These are phyloP conservation scores for Diaperis boleti DNA, from an alignment of 2,888 invertebrate species.

Conservation along the genomic window DNA sequence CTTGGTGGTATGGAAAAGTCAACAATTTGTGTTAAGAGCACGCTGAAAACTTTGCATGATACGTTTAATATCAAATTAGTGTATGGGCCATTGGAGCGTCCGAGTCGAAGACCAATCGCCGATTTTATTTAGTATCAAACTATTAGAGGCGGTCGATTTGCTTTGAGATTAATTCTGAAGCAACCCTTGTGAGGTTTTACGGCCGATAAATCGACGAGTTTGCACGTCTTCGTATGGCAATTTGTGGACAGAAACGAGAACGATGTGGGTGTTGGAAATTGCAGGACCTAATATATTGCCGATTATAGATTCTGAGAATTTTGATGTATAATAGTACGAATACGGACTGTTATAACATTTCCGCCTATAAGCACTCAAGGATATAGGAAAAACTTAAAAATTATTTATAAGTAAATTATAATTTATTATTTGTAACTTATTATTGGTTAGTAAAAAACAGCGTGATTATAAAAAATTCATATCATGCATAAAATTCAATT, in stretches of 20 bases:
- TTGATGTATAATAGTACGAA: no score
- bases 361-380: no score
- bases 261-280: slow-evolving; percentile 5
- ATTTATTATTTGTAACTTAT: no score
- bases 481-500: no score
- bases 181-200: slow-evolving; percentile 34
- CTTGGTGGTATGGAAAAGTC: slow-evolving; percentile 32
- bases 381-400: no score
- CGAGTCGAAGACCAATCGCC: slow-evolving; percentile 26
- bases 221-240: slow-evolving; percentile 34
- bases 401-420: no score
- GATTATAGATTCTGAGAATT: no score
- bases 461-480: no score
- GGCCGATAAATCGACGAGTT: slow-evolving; percentile 34
- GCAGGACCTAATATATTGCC: no score
- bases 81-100: slow-evolving; percentile 59
- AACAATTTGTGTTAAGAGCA: slow-evolving; percentile 37
- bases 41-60: slow-evolving; percentile 53
- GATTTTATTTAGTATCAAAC: slow-evolving; percentile 27
- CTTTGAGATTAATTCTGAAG: slow-evolving; percentile 31
- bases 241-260: slow-evolving; percentile 17
- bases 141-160: slow-evolving; percentile 35
- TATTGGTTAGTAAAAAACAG: no score
- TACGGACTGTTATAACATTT: no score
- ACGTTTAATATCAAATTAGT: slow-evolving; percentile 66